A percentile compares a stretch with the other conserved stretches of the same genome.
These are phyloP conservation scores for Macrosoma leucophasiata DNA, from an alignment of 2,888 invertebrate species.

Conservation along the genomic window DNA sequence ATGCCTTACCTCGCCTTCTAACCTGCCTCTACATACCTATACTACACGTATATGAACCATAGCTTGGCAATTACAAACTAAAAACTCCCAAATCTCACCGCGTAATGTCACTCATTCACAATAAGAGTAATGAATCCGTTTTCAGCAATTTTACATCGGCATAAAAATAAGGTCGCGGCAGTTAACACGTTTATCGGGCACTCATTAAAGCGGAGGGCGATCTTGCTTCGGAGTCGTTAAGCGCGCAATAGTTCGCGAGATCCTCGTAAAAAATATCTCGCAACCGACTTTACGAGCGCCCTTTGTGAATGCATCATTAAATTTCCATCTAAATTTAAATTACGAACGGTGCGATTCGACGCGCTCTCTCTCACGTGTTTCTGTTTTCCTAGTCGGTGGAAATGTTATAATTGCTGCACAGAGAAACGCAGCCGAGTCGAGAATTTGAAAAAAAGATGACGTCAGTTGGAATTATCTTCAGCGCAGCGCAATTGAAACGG, in stretches of 20 bases:
- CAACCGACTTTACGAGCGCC: slow-evolving; percentile 74
- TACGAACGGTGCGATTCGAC: slow-evolving; percentile 68
- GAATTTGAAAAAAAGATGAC: slow-evolving; percentile 75
- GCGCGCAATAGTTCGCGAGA: slow-evolving; percentile 76
- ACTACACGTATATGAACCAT: slow-evolving; percentile 31
- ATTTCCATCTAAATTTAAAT: slow-evolving; percentile 77
- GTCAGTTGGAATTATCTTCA: slow-evolving; percentile 76
- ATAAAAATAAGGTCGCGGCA: slow-evolving; percentile 74
- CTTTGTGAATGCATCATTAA: slow-evolving; percentile 76
- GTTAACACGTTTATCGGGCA: slow-evolving; percentile 76
- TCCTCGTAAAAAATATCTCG: slow-evolving; percentile 76
- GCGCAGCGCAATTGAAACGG: slow-evolving; percentile 76
- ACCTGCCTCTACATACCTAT: slow-evolving; percentile 30
- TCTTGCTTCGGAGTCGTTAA: slow-evolving; percentile 76
- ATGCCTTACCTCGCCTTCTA: slow-evolving; percentile 42
- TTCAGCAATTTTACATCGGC: slow-evolving; percentile 71
- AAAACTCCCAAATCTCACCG: slow-evolving; percentile 27
- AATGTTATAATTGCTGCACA: slow-evolving; percentile 75
- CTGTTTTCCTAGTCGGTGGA: slow-evolving; percentile 73
- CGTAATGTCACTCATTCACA: slow-evolving; percentile 25
- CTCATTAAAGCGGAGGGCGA: slow-evolving; percentile 75
- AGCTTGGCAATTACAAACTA: slow-evolving; percentile 16
- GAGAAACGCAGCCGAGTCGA: slow-evolving; percentile 66
- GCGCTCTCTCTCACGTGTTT: slow-evolving; percentile 69
- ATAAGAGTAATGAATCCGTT: slow-evolving; percentile 63